phyloP scores from a whole-genome alignment of 2,797 vertebrate species.

The Chromobotia macracanthus region DNA sequence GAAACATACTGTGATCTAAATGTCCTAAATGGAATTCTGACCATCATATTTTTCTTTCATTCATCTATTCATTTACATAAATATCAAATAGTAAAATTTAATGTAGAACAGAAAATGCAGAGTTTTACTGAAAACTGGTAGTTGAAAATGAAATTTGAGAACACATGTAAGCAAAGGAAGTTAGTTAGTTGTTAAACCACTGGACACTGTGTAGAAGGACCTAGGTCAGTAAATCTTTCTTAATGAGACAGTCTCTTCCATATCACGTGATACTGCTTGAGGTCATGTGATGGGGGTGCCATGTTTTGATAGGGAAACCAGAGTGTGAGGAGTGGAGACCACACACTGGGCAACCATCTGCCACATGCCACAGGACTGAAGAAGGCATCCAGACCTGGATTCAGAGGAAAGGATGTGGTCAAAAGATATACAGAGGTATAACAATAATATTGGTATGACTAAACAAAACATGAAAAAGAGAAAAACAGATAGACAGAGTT shows the following conservation, averaged over 20 bases:
- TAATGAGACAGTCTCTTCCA: constrained; percentile 15
- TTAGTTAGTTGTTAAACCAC: constrained; percentile 32
- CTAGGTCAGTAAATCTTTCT: constrained; percentile 24
- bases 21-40: neutral
- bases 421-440: constrained; percentile 1
- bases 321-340: constrained; percentile 59
- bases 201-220: constrained; percentile 30
- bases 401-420: constrained; percentile 49
- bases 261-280: constrained; percentile 37
- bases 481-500: constrained; percentile 4
- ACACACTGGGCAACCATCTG: constrained; percentile 77
- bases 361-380: constrained; percentile 61
- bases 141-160: constrained; percentile 37
- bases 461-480: constrained; percentile 22
- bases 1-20: constrained; percentile 18
- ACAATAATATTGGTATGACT: constrained; percentile 5
- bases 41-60: neutral
- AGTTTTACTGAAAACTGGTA: neutral
- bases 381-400: constrained; percentile 68
- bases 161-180: constrained; percentile 6
- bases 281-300: constrained; percentile 47
- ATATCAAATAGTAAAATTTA: constrained; percentile 1
- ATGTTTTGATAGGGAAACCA: constrained; percentile 63
- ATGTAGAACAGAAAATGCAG: neutral
- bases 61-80: neutral